Evolutionary conservation across 1,140 invertebrate genomes (phyloP).

Genomic region (Sycophaga agraensis): DNA sequence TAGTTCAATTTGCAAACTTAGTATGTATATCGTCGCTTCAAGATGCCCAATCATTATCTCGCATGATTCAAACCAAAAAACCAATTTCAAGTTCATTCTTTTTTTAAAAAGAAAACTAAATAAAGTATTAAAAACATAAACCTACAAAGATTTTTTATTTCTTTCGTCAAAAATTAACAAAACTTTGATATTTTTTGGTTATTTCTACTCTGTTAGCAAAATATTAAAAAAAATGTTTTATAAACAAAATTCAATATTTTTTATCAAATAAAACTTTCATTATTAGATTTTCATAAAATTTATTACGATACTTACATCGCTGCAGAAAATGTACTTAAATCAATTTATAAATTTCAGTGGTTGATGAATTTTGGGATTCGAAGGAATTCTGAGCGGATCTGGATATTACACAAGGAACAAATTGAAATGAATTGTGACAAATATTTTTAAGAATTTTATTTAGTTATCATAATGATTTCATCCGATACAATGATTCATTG

Average conservation of each 20-base stretch:
- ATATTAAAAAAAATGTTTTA: no score
- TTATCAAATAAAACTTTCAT: no score
- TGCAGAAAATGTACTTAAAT: no score
- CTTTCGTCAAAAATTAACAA: no score
- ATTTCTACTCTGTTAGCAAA: no score
- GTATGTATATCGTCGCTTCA: conserved; percentile 51
- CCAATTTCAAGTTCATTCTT: conserved; percentile 53
- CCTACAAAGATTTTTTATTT: background rate
- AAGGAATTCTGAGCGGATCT: background rate
- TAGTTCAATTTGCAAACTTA: conserved; percentile 54
- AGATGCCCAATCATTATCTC: conserved; percentile 51
- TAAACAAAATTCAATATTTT: no score
- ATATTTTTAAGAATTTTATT: conserved; percentile 56
- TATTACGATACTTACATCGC: no score
- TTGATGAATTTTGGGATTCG: background rate
- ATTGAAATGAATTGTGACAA: conserved; percentile 12
- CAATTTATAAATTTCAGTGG: no score
- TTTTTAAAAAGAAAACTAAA: conserved; percentile 53
- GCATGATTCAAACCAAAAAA: conserved; percentile 43
- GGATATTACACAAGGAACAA: background rate
- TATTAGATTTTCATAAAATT: no score
- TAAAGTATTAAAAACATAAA: conserved; percentile 44
- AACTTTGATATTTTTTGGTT: no score
- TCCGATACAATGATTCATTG: conserved; percentile 56
- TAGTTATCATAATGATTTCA: conserved; percentile 57